Base-by-base conservation (phyloP, 2,797 vertebrate species). In the Cirrhinus molitorella region DNA sequence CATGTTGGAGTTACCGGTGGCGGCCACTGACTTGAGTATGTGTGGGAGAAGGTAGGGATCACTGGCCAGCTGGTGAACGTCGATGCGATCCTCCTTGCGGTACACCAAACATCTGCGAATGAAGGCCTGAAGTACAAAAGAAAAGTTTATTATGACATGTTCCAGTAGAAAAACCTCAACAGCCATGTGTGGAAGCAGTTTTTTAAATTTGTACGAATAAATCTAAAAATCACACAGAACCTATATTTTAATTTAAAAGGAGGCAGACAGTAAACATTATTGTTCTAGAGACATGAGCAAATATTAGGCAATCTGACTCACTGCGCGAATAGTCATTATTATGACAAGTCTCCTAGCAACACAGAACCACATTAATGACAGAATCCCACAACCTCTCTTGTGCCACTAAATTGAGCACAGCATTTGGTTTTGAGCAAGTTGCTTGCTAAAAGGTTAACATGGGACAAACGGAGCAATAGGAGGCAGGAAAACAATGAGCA, bases 11-110 rank as follows among this genome's bases (percentile, higher is more conserved):
- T 96, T 96, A 91, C 96, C 96, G 77, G 96, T 99, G 2, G 96
- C 97, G 87, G 97, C 97, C 87, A 99, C 97, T 0, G 98, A 99
- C 90, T 99, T 99, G 87, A 98, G 97, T 92, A 99, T 99, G 92
- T 99, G 98, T 85, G 98, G 98, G 95, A 99, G 96, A 91, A 99
- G 94, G 94, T 99, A 99, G 1, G 97, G 97, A 92, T 99, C 98
- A 88, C 97, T 98, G 94, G 98, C 96, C 93, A 99, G 93, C 93
- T 99, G 98, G 91, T 99, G 98, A 87, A 99, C 98, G 83, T 99
- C 98, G 70, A 99, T 99, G 80, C 98, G 96, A 86, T 99, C 98
- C 93, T 99, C 98, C 92, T 99, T 99, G 51, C 98, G 96, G 92
- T 99, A 99, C 73, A 98, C 96, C 92, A 99, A 92, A 91, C 98